These are phyloP conservation scores for Menidia menidia DNA, from an alignment of 2,797 vertebrate species.

Conservation along the genomic window DNA sequence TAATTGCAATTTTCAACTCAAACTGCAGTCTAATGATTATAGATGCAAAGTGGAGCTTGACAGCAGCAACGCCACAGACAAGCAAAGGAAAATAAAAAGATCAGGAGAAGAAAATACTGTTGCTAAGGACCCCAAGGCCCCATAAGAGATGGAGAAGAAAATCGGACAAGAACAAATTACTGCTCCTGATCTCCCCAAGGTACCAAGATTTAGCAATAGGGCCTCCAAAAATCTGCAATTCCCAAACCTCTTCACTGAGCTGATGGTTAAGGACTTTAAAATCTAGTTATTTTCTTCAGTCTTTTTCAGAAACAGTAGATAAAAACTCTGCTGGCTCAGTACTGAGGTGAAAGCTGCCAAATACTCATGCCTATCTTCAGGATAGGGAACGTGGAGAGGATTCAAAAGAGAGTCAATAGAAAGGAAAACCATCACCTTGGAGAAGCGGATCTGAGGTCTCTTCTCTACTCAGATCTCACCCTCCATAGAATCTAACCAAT, in stretches of 20 bases:
- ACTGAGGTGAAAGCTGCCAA: conserved; percentile 56
- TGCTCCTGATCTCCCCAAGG: conserved; percentile 24
- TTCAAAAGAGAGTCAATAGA: conserved; percentile 4
- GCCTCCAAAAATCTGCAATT: conserved; percentile 64
- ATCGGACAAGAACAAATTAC: conserved; percentile 38
- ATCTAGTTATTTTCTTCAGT: conserved; percentile 42
- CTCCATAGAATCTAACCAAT: conserved; percentile 39
- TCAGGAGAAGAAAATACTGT: conserved; percentile 12
- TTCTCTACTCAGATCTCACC: conserved; percentile 40
- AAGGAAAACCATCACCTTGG: conserved; percentile 52
- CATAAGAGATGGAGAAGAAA: conserved; percentile 19
- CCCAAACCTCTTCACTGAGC: conserved; percentile 46
- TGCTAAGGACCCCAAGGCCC: conserved; percentile 34
- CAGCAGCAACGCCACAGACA: conserved; percentile 57
- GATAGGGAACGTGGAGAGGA: conserved; percentile 19
- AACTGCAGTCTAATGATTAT: conserved; percentile 74
- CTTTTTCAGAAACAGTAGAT: conserved; percentile 41
- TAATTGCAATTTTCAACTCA: conserved; percentile 77
- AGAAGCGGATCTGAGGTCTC: conserved; percentile 43
- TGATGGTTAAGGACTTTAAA: conserved; percentile 45
- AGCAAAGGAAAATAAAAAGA: no score
- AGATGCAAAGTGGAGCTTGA: conserved; percentile 62
- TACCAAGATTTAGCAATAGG: conserved; percentile 47
- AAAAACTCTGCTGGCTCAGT: conserved; percentile 52
- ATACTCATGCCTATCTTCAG: conserved; percentile 37